Percentiles rank a stretch among this genome's conserved stretches.
Conservation (phyloP, 2,888 invertebrate genomes). For the Cyclophora albipunctata region DNA sequence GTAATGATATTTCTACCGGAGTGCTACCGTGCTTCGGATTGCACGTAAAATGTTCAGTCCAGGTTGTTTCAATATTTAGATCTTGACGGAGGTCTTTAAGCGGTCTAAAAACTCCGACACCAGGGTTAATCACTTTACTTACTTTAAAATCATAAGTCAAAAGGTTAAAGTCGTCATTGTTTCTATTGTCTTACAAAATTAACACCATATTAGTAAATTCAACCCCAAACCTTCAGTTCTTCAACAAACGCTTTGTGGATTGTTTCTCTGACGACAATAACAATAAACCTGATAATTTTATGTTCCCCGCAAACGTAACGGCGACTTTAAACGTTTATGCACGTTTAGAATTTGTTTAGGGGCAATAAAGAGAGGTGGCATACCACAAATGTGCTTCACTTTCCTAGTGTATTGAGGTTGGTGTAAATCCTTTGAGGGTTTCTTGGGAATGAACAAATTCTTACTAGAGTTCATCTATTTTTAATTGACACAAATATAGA, state of each 20-base stretch:
- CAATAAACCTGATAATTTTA: conserved; percentile 53
- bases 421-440: not conserved
- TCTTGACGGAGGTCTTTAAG: too few species aligned
- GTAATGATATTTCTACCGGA: too few species aligned
- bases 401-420: conserved; percentile 14
- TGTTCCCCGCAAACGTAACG: conserved; percentile 33
- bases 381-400: conserved; percentile 18
- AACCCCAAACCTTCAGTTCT: conserved; percentile 3
- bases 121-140: too few species aligned
- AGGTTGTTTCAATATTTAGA: too few species aligned
- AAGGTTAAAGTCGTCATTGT: too few species aligned
- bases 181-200: conserved; percentile 1
- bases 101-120: too few species aligned
- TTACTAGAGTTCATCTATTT: too few species aligned
- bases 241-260: conserved; percentile 21
- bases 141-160: too few species aligned
- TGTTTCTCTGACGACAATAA: conserved; percentile 38
- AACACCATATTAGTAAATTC: conserved; percentile 8
- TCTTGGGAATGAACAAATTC: too few species aligned
- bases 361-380: conserved; percentile 27
- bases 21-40: too few species aligned
- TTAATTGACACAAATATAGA: too few species aligned
- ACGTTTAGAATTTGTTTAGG: conserved; percentile 39
- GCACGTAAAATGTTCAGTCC: too few species aligned
- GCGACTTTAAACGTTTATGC: conserved; percentile 29